Conservation (phyloP, 37 sponge, comb jelly and placozoan genomes). For the Hormiphora californensis region DNA sequence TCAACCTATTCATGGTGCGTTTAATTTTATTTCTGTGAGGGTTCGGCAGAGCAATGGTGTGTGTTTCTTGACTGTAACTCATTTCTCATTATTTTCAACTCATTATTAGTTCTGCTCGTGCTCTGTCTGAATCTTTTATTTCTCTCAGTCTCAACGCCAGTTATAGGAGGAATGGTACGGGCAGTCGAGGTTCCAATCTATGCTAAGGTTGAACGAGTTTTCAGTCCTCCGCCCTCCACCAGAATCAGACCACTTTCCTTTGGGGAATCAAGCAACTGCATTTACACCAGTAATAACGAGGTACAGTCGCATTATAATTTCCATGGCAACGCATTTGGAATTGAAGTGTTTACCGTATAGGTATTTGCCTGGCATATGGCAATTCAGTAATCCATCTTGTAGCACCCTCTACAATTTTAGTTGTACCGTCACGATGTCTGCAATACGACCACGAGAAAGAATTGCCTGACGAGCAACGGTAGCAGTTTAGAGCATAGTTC, state of each 20-base stretch:
- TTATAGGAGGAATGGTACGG: background rate
- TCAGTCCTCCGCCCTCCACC: constrained; percentile 29
- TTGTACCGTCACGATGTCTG: constrained; percentile 49
- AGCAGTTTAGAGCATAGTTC: constrained; percentile 43
- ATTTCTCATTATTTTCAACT: no score
- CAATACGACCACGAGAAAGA: constrained; percentile 22
- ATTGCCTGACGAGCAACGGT: constrained; percentile 36
- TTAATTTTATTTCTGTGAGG: no score
- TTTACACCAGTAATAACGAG: constrained; percentile 49
- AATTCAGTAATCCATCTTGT: no score
- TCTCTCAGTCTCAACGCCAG: no score
- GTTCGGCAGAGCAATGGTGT: no score
- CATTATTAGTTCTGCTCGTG: no score
- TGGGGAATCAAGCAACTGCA: constrained; percentile 33
- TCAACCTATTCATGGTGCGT: no score
- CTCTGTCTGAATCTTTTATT: no score
- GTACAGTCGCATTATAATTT: background rate
- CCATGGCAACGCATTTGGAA: background rate
- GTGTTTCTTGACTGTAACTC: no score
- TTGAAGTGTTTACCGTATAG: no score
- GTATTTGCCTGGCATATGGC: no score
- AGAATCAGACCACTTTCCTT: constrained; percentile 30
- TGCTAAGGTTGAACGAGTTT: constrained; percentile 22
- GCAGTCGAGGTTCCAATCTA: constrained; percentile 45
- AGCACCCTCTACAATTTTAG: no score